Evolutionary conservation across 2,113 vertebrate genomes (phyloP).

Genomic region (Trochalopteron elliotii): DNA sequence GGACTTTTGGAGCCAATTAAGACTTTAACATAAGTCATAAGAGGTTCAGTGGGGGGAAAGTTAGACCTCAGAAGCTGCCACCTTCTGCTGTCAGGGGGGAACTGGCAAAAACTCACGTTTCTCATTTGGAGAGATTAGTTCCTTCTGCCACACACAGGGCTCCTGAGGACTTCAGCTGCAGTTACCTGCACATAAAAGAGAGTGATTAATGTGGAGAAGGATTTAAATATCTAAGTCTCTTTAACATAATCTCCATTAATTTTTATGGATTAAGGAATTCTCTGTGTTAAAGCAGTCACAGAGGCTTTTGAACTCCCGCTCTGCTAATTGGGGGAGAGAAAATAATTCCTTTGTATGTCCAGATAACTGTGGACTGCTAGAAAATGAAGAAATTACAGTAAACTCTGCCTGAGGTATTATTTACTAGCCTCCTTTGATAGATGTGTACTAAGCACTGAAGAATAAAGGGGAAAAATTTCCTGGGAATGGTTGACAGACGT

Average conservation of each 20-base stretch:
- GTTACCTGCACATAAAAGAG: slow-evolving; percentile 30
- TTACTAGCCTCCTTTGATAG: neutral
- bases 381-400: slow-evolving; percentile 17
- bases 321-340: slow-evolving; percentile 42
- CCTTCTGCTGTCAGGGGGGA: neutral
- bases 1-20: slow-evolving; percentile 15
- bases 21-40: neutral
- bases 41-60: neutral
- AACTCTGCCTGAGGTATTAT: neutral
- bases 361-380: neutral
- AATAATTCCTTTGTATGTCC: slow-evolving; percentile 29
- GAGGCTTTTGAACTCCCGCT: slow-evolving; percentile 37
- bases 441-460: neutral
- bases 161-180: neutral
- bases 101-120: neutral
- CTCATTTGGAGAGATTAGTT: neutral
- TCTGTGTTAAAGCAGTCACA: neutral
- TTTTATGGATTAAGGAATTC: slow-evolving; percentile 59
- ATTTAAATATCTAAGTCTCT: slow-evolving; percentile 58
- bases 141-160: neutral
- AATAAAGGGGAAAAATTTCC: neutral
- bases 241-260: slow-evolving; percentile 46
- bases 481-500: neutral
- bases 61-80: neutral
- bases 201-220: neutral